Evolutionary conservation across 2,113 vertebrate genomes (phyloP).

Genomic region (Leucopsar rothschildi): DNA sequence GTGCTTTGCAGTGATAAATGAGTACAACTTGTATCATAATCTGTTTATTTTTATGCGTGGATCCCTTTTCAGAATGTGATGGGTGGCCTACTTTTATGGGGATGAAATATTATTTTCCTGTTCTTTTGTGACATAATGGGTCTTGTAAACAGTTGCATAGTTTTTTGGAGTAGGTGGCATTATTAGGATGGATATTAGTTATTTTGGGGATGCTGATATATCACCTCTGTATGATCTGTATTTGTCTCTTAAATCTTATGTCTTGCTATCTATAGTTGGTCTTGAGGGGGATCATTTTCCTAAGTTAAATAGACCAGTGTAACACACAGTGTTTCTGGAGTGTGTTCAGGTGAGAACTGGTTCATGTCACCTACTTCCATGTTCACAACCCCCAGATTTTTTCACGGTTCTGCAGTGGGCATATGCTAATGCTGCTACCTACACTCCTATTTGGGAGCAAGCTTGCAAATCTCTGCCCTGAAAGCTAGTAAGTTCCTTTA

Average conservation of each 20-base stretch:
- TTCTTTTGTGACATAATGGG: constrained; percentile 55
- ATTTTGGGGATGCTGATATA: constrained; percentile 62
- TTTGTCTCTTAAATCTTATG: constrained; percentile 61
- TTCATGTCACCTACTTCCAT: not conserved
- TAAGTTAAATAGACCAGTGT: not conserved
- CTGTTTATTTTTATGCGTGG: constrained; percentile 14
- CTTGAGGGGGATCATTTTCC: constrained; percentile 31
- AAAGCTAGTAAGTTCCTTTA: not conserved
- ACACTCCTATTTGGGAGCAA: not conserved
- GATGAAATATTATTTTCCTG: constrained; percentile 71
- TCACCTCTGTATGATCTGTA: constrained; percentile 44
- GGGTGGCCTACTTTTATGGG: constrained; percentile 66
- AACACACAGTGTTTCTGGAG: not conserved
- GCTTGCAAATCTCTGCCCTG: not conserved
- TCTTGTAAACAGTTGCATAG: constrained; percentile 49
- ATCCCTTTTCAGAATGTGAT: constrained; percentile 42
- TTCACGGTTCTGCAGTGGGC: not conserved
- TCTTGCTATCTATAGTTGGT: constrained; percentile 63
- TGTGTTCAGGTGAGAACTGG: not conserved
- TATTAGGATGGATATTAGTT: constrained; percentile 69
- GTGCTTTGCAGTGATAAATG: constrained; percentile 36
- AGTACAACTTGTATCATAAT: constrained; percentile 52
- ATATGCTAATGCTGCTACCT: not conserved
- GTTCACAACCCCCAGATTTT: not conserved
- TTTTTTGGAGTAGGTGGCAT: constrained; percentile 56